Conservation (phyloP, 2,888 invertebrate genomes). For the Galerucella nymphaeae region DNA sequence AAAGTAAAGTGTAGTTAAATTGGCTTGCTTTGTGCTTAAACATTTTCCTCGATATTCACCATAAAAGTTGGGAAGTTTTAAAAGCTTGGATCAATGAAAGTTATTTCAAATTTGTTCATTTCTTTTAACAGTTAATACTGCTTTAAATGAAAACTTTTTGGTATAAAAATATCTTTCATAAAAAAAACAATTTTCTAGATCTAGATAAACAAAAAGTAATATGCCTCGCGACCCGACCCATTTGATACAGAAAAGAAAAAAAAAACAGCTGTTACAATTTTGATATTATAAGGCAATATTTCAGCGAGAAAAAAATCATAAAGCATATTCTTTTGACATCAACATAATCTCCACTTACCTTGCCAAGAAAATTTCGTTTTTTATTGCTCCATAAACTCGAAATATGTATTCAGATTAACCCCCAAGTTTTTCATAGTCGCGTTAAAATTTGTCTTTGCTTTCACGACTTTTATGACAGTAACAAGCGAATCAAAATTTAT, state of each 20-base stretch:
- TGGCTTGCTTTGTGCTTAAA: not conserved
- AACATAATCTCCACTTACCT: slow-evolving; percentile 51
- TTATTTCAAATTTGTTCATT: not conserved
- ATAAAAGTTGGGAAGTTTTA: not conserved
- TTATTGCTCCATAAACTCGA: slow-evolving; percentile 48
- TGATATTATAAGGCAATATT: slow-evolving; percentile 31
- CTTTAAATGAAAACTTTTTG: not conserved
- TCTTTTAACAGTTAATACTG: not conserved
- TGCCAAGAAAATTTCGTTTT: slow-evolving; percentile 41
- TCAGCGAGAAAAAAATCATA: slow-evolving; percentile 45
- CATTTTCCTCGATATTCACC: not conserved
- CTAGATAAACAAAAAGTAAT: not conserved
- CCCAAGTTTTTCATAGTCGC: slow-evolving; percentile 29
- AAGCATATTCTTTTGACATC: slow-evolving; percentile 47
- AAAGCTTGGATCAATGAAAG: not conserved
- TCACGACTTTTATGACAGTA: slow-evolving; percentile 28
- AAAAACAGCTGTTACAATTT: slow-evolving; percentile 34
- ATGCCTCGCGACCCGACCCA: not conserved
- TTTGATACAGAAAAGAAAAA: slow-evolving; percentile 14
- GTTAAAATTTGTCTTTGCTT: slow-evolving; percentile 28
- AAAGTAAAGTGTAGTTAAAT: not conserved
- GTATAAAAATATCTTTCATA: no score
- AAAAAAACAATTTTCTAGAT: not conserved
- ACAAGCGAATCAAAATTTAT: slow-evolving; percentile 27
- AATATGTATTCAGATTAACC: slow-evolving; percentile 51